phyloP scores from a whole-genome alignment of 2,888 invertebrate genomes.

The Taenaris catops region DNA sequence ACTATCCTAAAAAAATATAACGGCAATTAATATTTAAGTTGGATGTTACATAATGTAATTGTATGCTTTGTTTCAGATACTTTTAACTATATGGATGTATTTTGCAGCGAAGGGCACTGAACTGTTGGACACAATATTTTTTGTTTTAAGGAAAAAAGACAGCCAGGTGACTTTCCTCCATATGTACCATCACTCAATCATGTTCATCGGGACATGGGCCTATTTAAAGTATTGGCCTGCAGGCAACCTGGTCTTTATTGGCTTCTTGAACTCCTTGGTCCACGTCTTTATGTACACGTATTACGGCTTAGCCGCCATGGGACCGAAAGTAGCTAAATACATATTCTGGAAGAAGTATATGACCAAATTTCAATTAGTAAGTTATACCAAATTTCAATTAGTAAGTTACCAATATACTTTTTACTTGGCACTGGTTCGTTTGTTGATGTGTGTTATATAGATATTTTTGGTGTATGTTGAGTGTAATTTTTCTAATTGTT shows the following conservation, averaged over 20 bases:
- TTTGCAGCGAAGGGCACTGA: conserved; percentile 88
- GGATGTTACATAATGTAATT: too few species aligned
- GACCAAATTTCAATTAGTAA: conserved; percentile 88
- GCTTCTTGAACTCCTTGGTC: conserved; percentile 86
- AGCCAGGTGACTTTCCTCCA: conserved; percentile 92
- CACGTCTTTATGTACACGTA: conserved; percentile 92
- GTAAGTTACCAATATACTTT: too few species aligned
- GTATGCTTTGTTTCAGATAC: conserved; percentile 64
- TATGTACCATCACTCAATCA: conserved; percentile 90
- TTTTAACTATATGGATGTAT: conserved; percentile 81
- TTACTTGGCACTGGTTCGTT: too few species aligned
- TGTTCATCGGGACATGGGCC: conserved; percentile 87
- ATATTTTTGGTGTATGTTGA: too few species aligned
- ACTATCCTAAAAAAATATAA: too few species aligned
- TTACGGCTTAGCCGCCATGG: conserved; percentile 87
- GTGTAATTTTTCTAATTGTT: too few species aligned
- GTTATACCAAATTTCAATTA: too few species aligned
- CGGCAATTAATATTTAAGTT: too few species aligned
- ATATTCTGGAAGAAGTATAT: conserved; percentile 93
- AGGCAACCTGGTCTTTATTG: conserved; percentile 85
- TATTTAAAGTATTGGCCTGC: conserved; percentile 87
- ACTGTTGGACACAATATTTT: conserved; percentile 90
- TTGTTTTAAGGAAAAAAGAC: conserved; percentile 89
- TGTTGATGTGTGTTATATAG: too few species aligned
- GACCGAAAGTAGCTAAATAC: conserved; percentile 86